These are phyloP conservation scores for Myrmecobius fasciatus DNA, from an alignment of 2,113 vertebrate genomes.

Conservation along the genomic window DNA sequence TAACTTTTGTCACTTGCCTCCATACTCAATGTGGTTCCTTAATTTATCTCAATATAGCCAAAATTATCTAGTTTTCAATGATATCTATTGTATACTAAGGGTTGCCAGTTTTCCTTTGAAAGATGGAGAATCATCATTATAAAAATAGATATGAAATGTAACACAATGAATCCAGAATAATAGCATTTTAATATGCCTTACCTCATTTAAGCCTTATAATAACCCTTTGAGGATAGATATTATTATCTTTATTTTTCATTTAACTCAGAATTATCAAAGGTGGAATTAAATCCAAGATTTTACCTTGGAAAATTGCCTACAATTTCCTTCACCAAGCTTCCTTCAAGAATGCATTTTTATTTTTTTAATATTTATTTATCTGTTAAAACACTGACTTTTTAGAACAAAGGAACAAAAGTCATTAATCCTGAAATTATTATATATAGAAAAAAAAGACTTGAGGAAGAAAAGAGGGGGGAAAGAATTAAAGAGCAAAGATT, in stretches of 20 bases:
- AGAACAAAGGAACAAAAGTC: neutral
- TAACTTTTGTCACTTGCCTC: neutral
- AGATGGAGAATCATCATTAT: neutral
- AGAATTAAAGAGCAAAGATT: neutral
- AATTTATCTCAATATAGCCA: neutral
- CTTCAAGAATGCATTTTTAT: neutral
- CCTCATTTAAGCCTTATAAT: neutral
- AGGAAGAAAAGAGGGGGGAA: neutral
- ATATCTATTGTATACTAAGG: neutral
- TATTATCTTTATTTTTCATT: neutral
- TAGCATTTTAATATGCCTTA: neutral
- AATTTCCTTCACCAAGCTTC: neutral
- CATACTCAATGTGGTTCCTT: neutral
- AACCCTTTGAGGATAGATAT: neutral
- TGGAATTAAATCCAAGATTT: neutral
- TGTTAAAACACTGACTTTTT: neutral
- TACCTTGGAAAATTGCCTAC: neutral
- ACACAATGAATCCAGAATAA: neutral
- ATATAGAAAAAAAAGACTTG: neutral
- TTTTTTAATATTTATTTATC: neutral
- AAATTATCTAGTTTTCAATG: neutral
- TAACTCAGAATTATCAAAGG: neutral
- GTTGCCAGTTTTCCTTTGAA: neutral
- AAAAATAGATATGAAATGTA: neutral
- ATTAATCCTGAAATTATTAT: neutral